Evolutionary conservation across 2,113 vertebrate species (phyloP).

Genomic region (Cranoglanis bouderius): DNA sequence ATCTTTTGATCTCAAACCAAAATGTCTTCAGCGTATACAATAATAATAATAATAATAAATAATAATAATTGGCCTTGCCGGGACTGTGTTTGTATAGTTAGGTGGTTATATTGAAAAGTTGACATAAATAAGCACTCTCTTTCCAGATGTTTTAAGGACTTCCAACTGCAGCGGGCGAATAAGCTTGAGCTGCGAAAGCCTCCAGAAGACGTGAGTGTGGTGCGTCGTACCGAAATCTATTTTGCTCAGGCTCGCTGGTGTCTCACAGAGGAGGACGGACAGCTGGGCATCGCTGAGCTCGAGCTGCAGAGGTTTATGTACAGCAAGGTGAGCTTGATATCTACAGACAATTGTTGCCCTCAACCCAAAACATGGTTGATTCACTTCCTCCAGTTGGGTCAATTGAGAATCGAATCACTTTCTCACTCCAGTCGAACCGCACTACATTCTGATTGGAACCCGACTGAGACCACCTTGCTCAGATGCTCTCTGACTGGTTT

Average conservation of each 20-base stretch:
- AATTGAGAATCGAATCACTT: not conserved
- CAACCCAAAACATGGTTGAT: not conserved
- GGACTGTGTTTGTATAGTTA: not conserved
- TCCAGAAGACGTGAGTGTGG: constrained; percentile 92
- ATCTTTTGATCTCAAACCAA: not conserved
- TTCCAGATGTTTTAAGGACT: constrained; percentile 95
- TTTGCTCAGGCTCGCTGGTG: constrained; percentile 97
- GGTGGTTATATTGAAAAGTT: not conserved
- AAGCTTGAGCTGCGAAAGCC: constrained; percentile 96
- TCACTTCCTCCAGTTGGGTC: not conserved
- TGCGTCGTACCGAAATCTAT: constrained; percentile 91
- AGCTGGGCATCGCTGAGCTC: constrained; percentile 95
- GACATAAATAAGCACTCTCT: not conserved
- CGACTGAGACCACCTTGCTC: not conserved
- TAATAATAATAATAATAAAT: too few relatives aligned
- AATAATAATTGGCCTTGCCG: not conserved
- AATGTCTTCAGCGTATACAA: not conserved
- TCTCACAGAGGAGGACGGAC: constrained; percentile 94
- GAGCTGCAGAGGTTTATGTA: constrained; percentile 97
- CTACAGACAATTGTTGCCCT: not conserved
- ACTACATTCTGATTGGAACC: not conserved
- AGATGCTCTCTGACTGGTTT: not conserved
- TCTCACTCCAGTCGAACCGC: not conserved
- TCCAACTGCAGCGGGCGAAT: constrained; percentile 93
- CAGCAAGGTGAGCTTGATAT: constrained; percentile 83